Evolutionary conservation across 2,113 vertebrate genomes (phyloP).

Genomic region (Microtus montanus): DNA sequence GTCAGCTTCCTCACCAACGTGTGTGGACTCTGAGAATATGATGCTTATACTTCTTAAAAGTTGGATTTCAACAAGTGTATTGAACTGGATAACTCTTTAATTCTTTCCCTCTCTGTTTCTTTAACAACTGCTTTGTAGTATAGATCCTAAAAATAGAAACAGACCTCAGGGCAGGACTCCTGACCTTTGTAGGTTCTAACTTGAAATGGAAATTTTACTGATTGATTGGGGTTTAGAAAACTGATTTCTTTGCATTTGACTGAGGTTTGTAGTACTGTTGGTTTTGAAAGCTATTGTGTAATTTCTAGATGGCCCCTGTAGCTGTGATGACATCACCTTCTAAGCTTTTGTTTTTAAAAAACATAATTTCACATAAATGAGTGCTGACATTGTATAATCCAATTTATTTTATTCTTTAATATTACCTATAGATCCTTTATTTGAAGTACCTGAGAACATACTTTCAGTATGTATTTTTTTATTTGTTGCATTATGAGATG

Average conservation of each 20-base stretch:
- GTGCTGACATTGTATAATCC: not conserved
- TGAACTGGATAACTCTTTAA: slow-evolving; percentile 37
- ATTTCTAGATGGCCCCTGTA: slow-evolving; percentile 12
- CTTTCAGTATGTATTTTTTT: slow-evolving; percentile 42
- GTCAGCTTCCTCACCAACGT: slow-evolving; percentile 66
- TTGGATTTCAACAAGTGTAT: slow-evolving; percentile 28
- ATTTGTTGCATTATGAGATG: slow-evolving; percentile 57
- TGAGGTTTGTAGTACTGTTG: slow-evolving; percentile 21
- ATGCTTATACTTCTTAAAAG: slow-evolving; percentile 28
- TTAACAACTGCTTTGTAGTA: not conserved
- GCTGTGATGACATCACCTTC: slow-evolving; percentile 4
- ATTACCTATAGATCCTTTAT: slow-evolving; percentile 29
- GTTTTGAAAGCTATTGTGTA: slow-evolving; percentile 34
- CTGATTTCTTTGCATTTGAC: slow-evolving; percentile 40
- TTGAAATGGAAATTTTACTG: slow-evolving; percentile 56
- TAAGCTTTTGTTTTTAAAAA: not conserved
- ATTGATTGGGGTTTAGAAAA: slow-evolving; percentile 32
- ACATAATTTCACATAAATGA: not conserved
- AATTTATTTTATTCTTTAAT: slow-evolving; percentile 46
- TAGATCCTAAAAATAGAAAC: slow-evolving; percentile 45
- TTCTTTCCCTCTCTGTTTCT: not conserved
- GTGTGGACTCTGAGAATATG: slow-evolving; percentile 35
- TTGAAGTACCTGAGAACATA: slow-evolving; percentile 1
- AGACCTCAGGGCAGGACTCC: not conserved
- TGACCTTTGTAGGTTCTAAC: slow-evolving; percentile 28